These are phyloP conservation scores for Procavia capensis DNA, from an alignment of 2,113 vertebrate species.

Conservation along the genomic window DNA sequence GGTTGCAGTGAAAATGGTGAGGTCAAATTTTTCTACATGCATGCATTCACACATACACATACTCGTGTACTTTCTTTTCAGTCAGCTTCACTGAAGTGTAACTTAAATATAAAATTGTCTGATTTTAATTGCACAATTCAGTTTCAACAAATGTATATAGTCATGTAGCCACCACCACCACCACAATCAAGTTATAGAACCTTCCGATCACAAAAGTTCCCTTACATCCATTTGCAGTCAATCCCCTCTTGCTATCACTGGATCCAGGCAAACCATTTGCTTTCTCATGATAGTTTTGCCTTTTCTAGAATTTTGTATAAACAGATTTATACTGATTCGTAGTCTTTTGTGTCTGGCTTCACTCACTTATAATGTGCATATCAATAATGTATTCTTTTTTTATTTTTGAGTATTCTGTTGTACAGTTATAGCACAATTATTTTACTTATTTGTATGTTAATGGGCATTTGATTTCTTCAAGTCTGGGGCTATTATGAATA, in stretches of 20 bases:
- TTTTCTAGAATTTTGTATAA: neutral
- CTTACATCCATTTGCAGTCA: neutral
- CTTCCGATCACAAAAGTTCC: neutral
- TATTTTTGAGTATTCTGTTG: neutral
- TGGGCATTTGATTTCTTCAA: neutral
- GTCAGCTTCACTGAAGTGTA: slow-evolving; percentile 18
- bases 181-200: neutral
- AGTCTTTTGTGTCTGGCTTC: neutral
- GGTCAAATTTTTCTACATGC: neutral
- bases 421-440: neutral
- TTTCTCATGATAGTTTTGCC: neutral
- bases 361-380: neutral
- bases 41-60: neutral
- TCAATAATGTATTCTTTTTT: neutral
- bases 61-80: neutral
- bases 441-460: neutral
- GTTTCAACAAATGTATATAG: neutral
- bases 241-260: neutral
- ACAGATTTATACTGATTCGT: neutral
- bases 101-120: slow-evolving; percentile 15
- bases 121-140: slow-evolving; percentile 39
- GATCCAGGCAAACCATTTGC: neutral
- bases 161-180: neutral
- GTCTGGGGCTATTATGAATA: neutral
- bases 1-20: neutral